Base-by-base conservation (phyloP, 92 coral and sea anemone species). In the Metridium senile region DNA sequence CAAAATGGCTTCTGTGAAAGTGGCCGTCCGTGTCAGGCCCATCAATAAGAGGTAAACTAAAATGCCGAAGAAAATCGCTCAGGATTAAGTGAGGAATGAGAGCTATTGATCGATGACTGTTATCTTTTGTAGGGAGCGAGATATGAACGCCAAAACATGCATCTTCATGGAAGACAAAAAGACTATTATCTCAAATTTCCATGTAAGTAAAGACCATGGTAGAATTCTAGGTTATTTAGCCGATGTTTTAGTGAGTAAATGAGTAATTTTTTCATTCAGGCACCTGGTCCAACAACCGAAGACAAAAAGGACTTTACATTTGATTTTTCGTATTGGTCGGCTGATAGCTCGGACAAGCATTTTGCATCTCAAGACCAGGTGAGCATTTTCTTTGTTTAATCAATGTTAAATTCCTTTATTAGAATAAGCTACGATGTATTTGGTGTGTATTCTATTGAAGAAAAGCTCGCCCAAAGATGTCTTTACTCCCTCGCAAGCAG, bases 21-120 rank as follows among this genome's bases (percentile, higher is more conserved):
- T 95, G 39, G 99, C 99, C 30, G 99, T 95, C 22, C 97, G 99
- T 54, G 99, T 95, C 47, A 87, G 99, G 81, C 99, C 99, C 84
- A 70, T 95, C 33, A 95, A 95, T 51, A 87, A 87, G 77, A 95
- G 99, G 99, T 95, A 75, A 75, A 86, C 49, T 53, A 33, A 82
- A 69, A 64, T 57, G 34, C 13, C 74, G 53, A 66, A 35, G 67
- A 30, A 46, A 46, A 45, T 16, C 43, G 56, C 43, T 9, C 33
- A 21, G 74, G 72, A 61, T 26, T 74, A 75, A 75, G 31, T 64
- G 67, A 57, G 33, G 73, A 33, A 56, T 85, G 51, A n/a, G n/a
- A n/a, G n/a, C n/a, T n/a, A n/a, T n/a, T n/a, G n/a, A n/a, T n/a
- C n/a, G 39, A 71, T 57, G 71, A 26, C 39, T 31, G 28, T 47